A percentile compares a stretch with the other conserved stretches of the same genome.
Evolutionary conservation across 2,888 invertebrate genomes (phyloP).

Genomic region (Campaea margaritaria): DNA sequence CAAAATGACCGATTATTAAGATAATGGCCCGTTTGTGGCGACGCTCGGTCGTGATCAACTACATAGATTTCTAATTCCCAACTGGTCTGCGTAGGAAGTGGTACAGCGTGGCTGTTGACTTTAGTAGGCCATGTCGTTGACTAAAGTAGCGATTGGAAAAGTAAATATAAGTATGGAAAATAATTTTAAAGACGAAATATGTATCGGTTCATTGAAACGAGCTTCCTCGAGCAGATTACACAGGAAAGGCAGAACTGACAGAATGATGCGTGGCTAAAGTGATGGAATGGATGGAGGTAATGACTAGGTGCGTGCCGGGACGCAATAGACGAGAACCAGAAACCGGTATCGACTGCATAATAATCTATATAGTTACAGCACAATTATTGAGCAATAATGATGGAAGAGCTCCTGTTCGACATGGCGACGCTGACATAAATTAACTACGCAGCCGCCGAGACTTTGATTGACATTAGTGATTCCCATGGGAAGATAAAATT

Average conservation of each 20-base stretch:
- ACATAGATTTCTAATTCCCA: constrained; percentile 64
- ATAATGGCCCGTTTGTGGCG: constrained; percentile 61
- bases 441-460: constrained; percentile 15
- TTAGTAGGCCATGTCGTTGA: constrained; percentile 30
- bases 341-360: constrained; percentile 38
- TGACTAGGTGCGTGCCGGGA: constrained; percentile 35
- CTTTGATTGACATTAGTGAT: constrained; percentile 39
- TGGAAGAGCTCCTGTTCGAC: constrained; percentile 31
- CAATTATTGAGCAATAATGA: constrained; percentile 41
- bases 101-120: constrained; percentile 23
- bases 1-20: constrained; percentile 75
- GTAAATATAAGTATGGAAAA: background rate
- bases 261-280: constrained; percentile 26
- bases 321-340: constrained; percentile 37
- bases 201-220: constrained; percentile 4
- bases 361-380: constrained; percentile 40
- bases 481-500: constrained; percentile 32
- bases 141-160: constrained; percentile 17
- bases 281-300: constrained; percentile 31
- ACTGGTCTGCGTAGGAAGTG: constrained; percentile 39
- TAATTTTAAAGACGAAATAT: background rate
- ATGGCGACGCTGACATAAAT: constrained; percentile 32
- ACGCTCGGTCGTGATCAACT: constrained; percentile 45
- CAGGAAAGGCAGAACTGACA: constrained; percentile 15
- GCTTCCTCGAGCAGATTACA: constrained; percentile 12